Percentiles rank a stretch among this genome's conserved stretches.
These are phyloP conservation scores for Popillia japonica DNA, from an alignment of 1,140 invertebrate genomes.

Conservation along the genomic window DNA sequence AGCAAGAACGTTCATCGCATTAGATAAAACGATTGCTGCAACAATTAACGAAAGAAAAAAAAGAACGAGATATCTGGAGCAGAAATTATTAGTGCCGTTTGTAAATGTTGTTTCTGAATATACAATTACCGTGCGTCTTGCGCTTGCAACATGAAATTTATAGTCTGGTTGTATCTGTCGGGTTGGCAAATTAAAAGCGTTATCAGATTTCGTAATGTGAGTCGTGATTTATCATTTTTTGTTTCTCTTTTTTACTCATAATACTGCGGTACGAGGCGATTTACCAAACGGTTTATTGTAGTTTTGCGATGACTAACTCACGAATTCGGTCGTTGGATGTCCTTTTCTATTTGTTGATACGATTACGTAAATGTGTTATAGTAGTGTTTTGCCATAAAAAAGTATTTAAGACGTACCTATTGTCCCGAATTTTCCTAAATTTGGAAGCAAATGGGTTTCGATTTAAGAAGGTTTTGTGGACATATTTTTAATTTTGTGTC, in stretches of 20 bases:
- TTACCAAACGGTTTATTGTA: too few relatives aligned
- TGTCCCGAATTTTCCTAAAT: too few relatives aligned
- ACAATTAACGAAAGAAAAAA: conserved; percentile 20
- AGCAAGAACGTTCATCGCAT: not conserved
- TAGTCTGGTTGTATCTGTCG: not conserved
- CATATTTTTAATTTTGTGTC: too few relatives aligned
- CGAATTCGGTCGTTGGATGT: not conserved
- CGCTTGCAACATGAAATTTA: conserved; percentile 30
- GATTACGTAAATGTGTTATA: too few relatives aligned
- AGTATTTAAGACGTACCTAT: too few relatives aligned
- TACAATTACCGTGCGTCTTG: conserved; percentile 12
- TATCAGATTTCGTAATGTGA: conserved; percentile 2
- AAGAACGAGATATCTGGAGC: conserved; percentile 14
- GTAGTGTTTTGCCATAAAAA: too few relatives aligned
- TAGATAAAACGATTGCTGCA: conserved; percentile 14
- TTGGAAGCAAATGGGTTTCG: too few relatives aligned
- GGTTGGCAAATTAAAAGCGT: not conserved
- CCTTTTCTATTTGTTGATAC: too few relatives aligned
- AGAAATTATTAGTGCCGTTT: conserved; percentile 29
- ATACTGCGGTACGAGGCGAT: too few relatives aligned
- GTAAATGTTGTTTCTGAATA: conserved; percentile 1
- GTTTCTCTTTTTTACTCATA: not conserved
- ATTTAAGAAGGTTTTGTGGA: too few relatives aligned
- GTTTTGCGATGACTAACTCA: not conserved
- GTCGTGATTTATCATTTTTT: conserved; percentile 16